Evolutionary conservation across 1,140 invertebrate genomes (phyloP), one percentile per base, ranked within the genome.

Genomic region (Oscheius sp.): DNA sequence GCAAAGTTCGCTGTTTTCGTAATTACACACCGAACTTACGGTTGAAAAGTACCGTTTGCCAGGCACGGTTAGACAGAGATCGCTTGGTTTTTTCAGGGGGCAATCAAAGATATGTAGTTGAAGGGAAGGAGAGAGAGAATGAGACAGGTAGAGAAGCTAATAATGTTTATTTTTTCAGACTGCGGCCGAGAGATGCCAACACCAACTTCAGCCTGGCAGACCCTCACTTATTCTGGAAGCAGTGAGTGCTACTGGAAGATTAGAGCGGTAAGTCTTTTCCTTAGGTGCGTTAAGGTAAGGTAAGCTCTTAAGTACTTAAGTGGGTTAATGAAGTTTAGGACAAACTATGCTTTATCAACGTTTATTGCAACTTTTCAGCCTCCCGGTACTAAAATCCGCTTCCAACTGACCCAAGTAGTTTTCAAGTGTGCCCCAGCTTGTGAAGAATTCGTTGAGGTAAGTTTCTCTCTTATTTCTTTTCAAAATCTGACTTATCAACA

Each of bases 191-290:
- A 68, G 31, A 2, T 68, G 1, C 36, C 52, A 1, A 32, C 32
- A 7, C 29, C 67, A 15, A 35, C 52, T 29, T 68, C 34, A 26
- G 26, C 52, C 2, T 68, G 67, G 67, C 52, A 35, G 34, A 68
- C 36, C 42, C 35, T 59, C 34, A 36, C 52, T 1, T 68, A 68
- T 35, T 59, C 49, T 2, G 67, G 67, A 42, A 36, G 49, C 2
- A 26, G 49, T 20, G 67, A 68, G 7, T 68, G 67, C 34, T 68
- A 68, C 23, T 68, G 67, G 67, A 59, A 55, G 32, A 68, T 68
- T n/a, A 15, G 23, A 35, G 31, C 67, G 15, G 67, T 68, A 31
- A 42, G 52, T 29, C 1, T 28, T 23, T 23, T 23, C n/a, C n/a
- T n/a, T n/a, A n/a, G n/a, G n/a, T n/a, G n/a, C n/a, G n/a, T n/a